Evolutionary conservation across 2,888 invertebrate species (phyloP).

Genomic region (Lepeophtheirus nordmannii): DNA sequence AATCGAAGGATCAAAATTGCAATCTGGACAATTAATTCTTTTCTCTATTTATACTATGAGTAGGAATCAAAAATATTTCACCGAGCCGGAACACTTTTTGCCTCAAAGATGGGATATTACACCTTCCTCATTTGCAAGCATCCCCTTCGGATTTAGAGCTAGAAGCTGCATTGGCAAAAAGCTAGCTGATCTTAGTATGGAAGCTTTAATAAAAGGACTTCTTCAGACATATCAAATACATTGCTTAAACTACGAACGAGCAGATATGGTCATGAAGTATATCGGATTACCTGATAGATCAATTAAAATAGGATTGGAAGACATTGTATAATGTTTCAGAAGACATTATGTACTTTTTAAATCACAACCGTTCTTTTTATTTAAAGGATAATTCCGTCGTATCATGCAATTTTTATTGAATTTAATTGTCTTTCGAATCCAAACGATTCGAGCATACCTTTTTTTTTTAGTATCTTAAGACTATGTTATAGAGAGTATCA

Average conservation of each 20-base stretch:
- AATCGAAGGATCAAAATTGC: not conserved
- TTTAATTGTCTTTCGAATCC: no score
- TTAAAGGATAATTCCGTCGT: no score
- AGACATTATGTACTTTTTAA: no score
- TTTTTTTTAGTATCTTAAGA: no score
- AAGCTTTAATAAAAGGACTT: not conserved
- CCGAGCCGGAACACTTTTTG: not conserved
- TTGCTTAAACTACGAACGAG: not conserved
- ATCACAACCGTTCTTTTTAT: no score
- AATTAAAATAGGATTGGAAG: no score
- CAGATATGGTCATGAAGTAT: not conserved
- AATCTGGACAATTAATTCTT: not conserved
- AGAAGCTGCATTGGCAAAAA: slow-evolving; percentile 7
- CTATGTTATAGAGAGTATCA: no score
- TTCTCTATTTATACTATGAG: slow-evolving; percentile 5
- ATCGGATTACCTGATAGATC: slow-evolving; percentile 1
- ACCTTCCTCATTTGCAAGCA: not conserved
- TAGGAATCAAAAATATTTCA: not conserved
- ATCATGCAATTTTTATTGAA: no score
- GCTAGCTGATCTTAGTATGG: not conserved
- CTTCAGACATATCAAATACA: not conserved
- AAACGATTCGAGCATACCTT: no score
- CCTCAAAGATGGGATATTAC: not conserved
- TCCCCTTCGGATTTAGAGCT: slow-evolving; percentile 1
- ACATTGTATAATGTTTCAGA: no score